phyloP scores from a whole-genome alignment of 2,113 vertebrate genomes.

The Elanus axillaris region DNA sequence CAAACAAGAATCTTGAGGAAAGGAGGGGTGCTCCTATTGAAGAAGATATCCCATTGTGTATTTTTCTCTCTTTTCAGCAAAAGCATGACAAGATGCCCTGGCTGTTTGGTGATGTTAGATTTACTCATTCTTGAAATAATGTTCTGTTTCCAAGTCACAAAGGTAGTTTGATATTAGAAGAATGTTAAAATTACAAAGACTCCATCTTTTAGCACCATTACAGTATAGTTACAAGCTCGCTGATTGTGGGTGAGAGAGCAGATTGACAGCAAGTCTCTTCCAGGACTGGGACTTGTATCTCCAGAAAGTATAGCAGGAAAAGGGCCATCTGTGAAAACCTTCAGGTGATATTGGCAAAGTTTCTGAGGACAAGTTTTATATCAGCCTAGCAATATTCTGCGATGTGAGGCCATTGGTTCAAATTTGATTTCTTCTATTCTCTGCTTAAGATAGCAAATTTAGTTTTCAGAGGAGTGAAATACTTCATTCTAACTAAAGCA shows the following conservation, averaged over 20 bases:
- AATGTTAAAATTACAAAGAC: not conserved
- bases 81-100: not conserved
- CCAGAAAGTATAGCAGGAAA: not conserved
- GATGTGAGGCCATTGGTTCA: not conserved
- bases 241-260: not conserved
- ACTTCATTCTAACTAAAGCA: not conserved
- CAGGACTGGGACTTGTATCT: not conserved
- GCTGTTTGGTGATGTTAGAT: not conserved
- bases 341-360: not conserved
- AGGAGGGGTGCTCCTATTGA: accelerated
- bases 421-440: not conserved
- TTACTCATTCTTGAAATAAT: not conserved
- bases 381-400: not conserved
- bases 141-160: not conserved
- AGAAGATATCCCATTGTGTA: not conserved
- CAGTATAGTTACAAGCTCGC: not conserved
- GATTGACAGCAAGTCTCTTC: not conserved
- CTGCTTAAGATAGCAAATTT: not conserved
- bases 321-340: not conserved
- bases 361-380: not conserved
- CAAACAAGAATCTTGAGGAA: not conserved
- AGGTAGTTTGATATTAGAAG: not conserved
- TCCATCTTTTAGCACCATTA: not conserved
- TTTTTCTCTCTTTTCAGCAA: not conserved
- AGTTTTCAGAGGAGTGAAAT: not conserved